Evolutionary conservation across 2,888 invertebrate genomes (phyloP).

Genomic region (Itoplectis maculator): DNA sequence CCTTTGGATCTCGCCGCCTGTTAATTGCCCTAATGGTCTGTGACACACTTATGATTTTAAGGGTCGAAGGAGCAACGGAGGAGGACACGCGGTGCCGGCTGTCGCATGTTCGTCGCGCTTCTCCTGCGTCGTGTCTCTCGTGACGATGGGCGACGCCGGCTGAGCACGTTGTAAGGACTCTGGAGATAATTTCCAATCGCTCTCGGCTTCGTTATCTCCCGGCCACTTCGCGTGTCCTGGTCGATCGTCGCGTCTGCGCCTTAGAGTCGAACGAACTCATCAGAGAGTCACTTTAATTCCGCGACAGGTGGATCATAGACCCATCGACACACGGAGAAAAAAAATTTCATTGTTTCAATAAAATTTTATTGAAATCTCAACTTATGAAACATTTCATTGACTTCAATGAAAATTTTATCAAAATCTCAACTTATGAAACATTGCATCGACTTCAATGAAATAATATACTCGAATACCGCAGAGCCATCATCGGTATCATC

Average conservation of each 20-base stretch:
- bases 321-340: too few relatives aligned
- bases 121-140: constrained; percentile 7
- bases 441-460: too few relatives aligned
- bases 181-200: background rate
- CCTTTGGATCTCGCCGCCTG: constrained; percentile 76
- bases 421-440: too few relatives aligned
- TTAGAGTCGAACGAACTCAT: background rate
- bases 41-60: constrained; percentile 77
- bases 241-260: constrained; percentile 5
- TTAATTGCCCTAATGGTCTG: constrained; percentile 80
- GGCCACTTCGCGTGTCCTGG: constrained; percentile 11
- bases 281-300: background rate
- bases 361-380: too few relatives aligned
- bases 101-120: constrained; percentile 66
- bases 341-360: too few relatives aligned
- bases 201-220: background rate
- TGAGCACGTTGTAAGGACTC: background rate
- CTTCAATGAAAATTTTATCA: too few relatives aligned
- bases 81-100: constrained; percentile 59
- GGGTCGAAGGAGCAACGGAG: constrained; percentile 67
- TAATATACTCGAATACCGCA: too few relatives aligned
- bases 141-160: background rate
- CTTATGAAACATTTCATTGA: too few relatives aligned
- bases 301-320: too few relatives aligned
- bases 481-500: too few relatives aligned